Percentiles rank a stretch among this genome's conserved stretches.
Evolutionary conservation across 2,888 invertebrate species (phyloP).

Genomic region (Heliconius sara): DNA sequence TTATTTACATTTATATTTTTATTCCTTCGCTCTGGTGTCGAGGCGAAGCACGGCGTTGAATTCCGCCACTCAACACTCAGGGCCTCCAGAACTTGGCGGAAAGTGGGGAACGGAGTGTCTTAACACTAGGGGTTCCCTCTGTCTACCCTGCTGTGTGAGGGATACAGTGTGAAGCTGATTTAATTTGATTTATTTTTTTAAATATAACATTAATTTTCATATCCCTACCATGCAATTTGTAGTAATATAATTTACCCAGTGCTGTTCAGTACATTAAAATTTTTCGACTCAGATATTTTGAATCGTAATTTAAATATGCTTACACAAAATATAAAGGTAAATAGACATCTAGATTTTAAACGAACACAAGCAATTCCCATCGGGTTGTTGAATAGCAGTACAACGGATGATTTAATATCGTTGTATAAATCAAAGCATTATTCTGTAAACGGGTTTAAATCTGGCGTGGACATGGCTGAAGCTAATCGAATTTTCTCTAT

Average conservation of each 20-base stretch:
- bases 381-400: constrained; percentile 67
- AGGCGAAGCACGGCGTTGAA: too few species aligned
- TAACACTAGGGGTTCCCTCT: too few species aligned
- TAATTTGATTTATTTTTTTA: too few species aligned
- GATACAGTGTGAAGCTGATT: too few species aligned
- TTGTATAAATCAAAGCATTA: constrained; percentile 49
- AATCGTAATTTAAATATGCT: not conserved
- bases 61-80: too few species aligned
- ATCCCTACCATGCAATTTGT: not conserved
- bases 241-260: not conserved
- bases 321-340: constrained; percentile 42
- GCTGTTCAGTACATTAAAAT: not conserved
- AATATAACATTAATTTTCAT: not conserved
- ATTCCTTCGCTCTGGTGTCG: too few species aligned
- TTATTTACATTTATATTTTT: too few species aligned
- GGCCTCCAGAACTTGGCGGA: too few species aligned
- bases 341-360: constrained; percentile 60
- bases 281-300: not conserved
- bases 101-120: too few species aligned
- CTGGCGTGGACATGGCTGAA: constrained; percentile 62
- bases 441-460: constrained; percentile 51
- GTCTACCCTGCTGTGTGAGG: too few species aligned
- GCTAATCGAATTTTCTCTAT: constrained; percentile 40
- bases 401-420: constrained; percentile 53
- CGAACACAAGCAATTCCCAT: constrained; percentile 50